Evolutionary conservation across 2,113 vertebrate species (phyloP), one percentile per base, ranked within the genome.

Genomic region (Chlamydotis undulata): DNA sequence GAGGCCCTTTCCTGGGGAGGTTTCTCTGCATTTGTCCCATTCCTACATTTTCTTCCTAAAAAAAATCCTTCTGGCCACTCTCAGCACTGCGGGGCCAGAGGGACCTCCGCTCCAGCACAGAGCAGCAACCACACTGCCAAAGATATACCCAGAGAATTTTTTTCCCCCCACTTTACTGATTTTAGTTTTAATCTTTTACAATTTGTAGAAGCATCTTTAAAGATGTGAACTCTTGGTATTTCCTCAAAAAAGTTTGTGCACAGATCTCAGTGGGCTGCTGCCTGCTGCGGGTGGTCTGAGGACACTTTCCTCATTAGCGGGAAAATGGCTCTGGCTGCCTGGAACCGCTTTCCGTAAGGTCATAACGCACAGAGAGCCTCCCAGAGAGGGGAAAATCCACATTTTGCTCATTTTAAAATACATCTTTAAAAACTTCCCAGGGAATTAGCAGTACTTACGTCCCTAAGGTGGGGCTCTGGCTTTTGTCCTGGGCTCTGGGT

Each of bases 401-500:
- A 26, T 26, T 8, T 9, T 29, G 4, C 26, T 69, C 23, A 3
- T 16, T 35, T 28, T 0, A 4, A 52, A 49, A 26, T 0, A 5
- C 3, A 1, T 2, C 59, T 41, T 23, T 43, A 14, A 2, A 29
- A 33, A 6, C 41, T 33, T 9, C 57, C 19, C 2, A 1, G 15
- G 7, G 19, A 15, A 23, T 0, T 39, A 26, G 7, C 35, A 5
- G 9, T 3, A 1, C 56, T 24, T 10, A 6, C 8, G 3, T 15
- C 28, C 31, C 60, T 11, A 4, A 37, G 9, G 14, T 1, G 29
- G 5, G 74, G 21, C 7, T 68, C 16, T 7, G 59, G 24, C 43
- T 1, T 13, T 12, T 11, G 26, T 10, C 3, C 0, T 10, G 18
- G 35, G 60, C 25, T 29, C 2, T 1, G 0, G 0, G 6, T 4